Percentiles rank a stretch among this genome's conserved stretches.
phyloP scores from a whole-genome alignment of 30 jellyfish, hydroid and myxozoan genomes.

The Aurelia sp. region DNA sequence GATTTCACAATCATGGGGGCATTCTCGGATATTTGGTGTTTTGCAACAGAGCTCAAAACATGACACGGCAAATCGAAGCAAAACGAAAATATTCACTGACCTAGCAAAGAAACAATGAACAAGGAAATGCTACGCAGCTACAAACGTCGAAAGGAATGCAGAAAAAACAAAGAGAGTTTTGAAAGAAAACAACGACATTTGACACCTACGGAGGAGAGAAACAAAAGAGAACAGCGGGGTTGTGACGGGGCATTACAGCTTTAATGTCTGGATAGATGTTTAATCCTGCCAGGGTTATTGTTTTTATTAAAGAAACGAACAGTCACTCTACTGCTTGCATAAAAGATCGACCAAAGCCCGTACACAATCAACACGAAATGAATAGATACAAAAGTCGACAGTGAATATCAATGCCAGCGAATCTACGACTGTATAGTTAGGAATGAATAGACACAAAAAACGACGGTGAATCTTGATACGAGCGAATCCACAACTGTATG shows the following conservation, averaged over 20 bases:
- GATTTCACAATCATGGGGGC: slow-evolving; percentile 3
- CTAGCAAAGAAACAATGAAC: slow-evolving; percentile 11
- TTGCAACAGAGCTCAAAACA: no score
- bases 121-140: slow-evolving; percentile 45
- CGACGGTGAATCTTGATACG: not conserved
- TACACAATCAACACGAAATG: slow-evolving; percentile 7
- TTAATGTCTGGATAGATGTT: slow-evolving; percentile 39
- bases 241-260: slow-evolving; percentile 22
- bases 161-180: slow-evolving; percentile 12
- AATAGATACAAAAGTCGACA: not conserved
- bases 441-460: slow-evolving; percentile 6
- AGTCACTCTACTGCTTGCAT: slow-evolving; percentile 36
- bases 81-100: slow-evolving; percentile 6
- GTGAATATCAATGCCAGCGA: not conserved
- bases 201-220: slow-evolving; percentile 40
- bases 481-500: slow-evolving; percentile 6
- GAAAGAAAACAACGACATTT: slow-evolving; percentile 7
- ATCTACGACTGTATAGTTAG: slow-evolving; percentile 12
- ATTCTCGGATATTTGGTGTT: no score
- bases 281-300: slow-evolving; percentile 7
- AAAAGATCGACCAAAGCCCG: slow-evolving; percentile 47
- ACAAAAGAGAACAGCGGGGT: slow-evolving; percentile 32
- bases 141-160: slow-evolving; percentile 12
- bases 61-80: slow-evolving; percentile 6
- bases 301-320: slow-evolving; percentile 19